Evolutionary conservation across 2,888 invertebrate genomes (phyloP), one percentile per base, ranked within the genome.

Genomic region (Mesoligia furuncula): DNA sequence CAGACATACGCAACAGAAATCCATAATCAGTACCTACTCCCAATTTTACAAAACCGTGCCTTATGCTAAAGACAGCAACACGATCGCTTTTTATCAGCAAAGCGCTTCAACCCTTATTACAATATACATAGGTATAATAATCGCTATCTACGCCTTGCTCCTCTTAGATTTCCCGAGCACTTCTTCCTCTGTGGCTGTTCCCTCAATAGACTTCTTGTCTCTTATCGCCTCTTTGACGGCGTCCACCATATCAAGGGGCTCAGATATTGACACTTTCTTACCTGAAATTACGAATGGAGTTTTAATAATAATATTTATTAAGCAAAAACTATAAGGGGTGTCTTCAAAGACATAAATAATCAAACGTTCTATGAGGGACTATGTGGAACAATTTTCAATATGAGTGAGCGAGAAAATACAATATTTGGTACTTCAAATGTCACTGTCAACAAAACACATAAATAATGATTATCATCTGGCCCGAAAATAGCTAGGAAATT

Each of bases 181-280:
- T 59, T 95, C 94, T 15, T 94, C 95, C 31, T 95, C 95, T 0
- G 92, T 71, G 0, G 90, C 42, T 24, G 88, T 91, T 90, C 31
- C 89, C 70, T 13, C 91, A 36, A 94, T 90, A 62, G 94, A 89
- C 84, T 96, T 95, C 94, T 97, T 96, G 86, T 97, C 96, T 89
- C 94, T 96, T 79, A 98, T 92, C 36, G 97, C 98, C 91, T 97
- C 95, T 87, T 97, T 97, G 81, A 98, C 97, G 11, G 97, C 97
- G 83, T 98, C 97, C 86, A 98, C 96, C 87, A 98, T 90, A 80
- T 97, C 95, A 67, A 97, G 94, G 13, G 97, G 97, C 87, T 97
- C 97, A 54, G 96, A 94, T 90, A 97, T 96, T 84, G 97, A 97
- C 86, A 97, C 93, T 95, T 98, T 98, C 88, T 97, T 97, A 93